Conservation (phyloP, 2,113 vertebrate genomes). For the Alosa alosa region DNA sequence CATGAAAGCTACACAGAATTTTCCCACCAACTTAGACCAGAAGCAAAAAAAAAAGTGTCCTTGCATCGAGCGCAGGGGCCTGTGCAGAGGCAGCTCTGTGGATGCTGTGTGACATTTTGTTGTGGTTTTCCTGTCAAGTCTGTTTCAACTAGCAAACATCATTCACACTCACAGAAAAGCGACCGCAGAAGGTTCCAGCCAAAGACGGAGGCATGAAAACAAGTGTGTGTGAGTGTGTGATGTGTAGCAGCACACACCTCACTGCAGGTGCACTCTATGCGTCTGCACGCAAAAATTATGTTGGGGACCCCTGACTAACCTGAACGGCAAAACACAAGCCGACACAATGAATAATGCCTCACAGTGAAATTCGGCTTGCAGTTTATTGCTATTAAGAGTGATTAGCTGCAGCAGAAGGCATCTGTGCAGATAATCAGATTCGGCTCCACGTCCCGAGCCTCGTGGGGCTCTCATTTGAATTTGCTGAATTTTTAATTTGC, state of each 20-base stretch:
- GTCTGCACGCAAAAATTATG: not conserved
- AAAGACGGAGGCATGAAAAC: constrained; percentile 27
- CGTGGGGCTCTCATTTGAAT: constrained; percentile 13
- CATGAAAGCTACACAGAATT: constrained; percentile 32
- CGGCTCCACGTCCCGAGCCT: not conserved
- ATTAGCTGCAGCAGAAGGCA: not conserved
- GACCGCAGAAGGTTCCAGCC: constrained; percentile 32
- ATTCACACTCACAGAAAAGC: constrained; percentile 27
- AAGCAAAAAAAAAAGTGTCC: constrained; percentile 3
- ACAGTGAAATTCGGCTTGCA: not conserved
- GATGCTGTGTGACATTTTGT: constrained; percentile 39
- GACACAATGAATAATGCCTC: not conserved
- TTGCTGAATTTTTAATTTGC: constrained; percentile 13
- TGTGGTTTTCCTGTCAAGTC: constrained; percentile 58
- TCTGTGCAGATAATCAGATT: not conserved
- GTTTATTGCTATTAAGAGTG: constrained; percentile 9
- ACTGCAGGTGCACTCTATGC: not conserved
- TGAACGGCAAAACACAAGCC: not conserved
- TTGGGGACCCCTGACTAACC: not conserved
- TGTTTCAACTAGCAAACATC: constrained; percentile 50
- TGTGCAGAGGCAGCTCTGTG: constrained; percentile 32
- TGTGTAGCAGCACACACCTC: not conserved
- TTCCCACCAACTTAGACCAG: constrained; percentile 13
- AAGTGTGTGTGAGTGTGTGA: not conserved
- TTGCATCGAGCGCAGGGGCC: not conserved